These are phyloP conservation scores for Nebria ingens DNA, from an alignment of 1,140 invertebrate species.

Conservation along the genomic window DNA sequence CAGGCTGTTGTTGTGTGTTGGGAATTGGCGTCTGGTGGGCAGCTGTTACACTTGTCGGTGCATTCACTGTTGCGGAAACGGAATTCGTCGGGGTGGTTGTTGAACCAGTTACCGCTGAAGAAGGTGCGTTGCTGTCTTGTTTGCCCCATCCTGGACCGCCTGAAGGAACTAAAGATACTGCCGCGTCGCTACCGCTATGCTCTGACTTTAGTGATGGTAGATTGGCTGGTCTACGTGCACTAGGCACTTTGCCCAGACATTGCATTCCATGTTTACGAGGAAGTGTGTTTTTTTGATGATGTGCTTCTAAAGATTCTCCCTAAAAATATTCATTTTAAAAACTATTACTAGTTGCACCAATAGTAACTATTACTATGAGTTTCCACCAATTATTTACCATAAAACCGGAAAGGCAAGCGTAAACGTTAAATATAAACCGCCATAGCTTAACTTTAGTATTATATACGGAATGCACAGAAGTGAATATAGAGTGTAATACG, in stretches of 20 bases:
- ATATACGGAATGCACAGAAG: too few relatives aligned
- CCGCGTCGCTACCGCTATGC: constrained; percentile 35
- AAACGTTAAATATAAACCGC: too few relatives aligned
- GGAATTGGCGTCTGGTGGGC: background rate
- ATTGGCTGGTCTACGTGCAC: constrained; percentile 89
- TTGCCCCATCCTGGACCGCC: constrained; percentile 35
- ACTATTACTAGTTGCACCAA: too few relatives aligned
- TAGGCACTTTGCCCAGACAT: constrained; percentile 94
- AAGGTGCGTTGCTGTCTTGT: constrained; percentile 24
- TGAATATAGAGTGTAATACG: too few relatives aligned
- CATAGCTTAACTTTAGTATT: too few relatives aligned
- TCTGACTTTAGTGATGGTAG: constrained; percentile 95
- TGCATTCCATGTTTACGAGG: constrained; percentile 93
- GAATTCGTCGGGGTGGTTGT: constrained; percentile 20
- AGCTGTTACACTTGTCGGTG: background rate
- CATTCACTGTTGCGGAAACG: constrained; percentile 17
- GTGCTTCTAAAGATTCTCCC: constrained; percentile 81
- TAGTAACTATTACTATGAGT: too few relatives aligned
- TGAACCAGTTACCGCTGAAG: constrained; percentile 17
- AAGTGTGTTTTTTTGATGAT: constrained; percentile 77
- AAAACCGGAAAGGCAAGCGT: too few relatives aligned
- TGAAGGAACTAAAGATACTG: constrained; percentile 31
- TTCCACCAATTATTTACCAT: too few relatives aligned
- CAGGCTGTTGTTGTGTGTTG: background rate
- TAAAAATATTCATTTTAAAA: too few relatives aligned